phyloP scores from a whole-genome alignment of 2,888 invertebrate species.

The Boloria selene region DNA sequence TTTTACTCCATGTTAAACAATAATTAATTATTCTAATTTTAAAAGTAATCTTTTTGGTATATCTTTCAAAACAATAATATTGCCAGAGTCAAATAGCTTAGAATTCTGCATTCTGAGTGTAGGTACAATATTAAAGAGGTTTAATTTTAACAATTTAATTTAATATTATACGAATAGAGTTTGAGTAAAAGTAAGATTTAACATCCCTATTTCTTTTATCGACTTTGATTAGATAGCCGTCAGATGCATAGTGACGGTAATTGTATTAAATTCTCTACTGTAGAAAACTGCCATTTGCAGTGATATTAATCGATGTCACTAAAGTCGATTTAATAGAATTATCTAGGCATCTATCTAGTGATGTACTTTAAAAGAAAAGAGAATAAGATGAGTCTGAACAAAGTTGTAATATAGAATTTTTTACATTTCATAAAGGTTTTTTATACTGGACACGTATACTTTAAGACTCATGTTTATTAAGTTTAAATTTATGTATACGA shows the following conservation, averaged over 20 bases:
- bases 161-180: neutral
- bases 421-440: too few species aligned
- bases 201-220: slow-evolving; percentile 12
- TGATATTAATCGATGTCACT: slow-evolving; percentile 19
- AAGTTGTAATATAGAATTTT: too few species aligned
- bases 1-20: too few species aligned
- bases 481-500: neutral
- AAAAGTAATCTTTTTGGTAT: too few species aligned
- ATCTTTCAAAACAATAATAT: too few species aligned
- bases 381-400: too few species aligned
- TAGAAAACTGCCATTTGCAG: slow-evolving; percentile 13
- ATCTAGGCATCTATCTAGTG: neutral
- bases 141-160: neutral
- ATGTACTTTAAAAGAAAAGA: neutral
- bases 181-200: slow-evolving; percentile 1
- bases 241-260: slow-evolving; percentile 14
- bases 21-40: too few species aligned
- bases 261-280: slow-evolving; percentile 7
- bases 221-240: slow-evolving; percentile 13
- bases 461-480: neutral
- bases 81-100: too few species aligned
- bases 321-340: slow-evolving; percentile 10
- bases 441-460: too few species aligned
- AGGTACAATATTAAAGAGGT: too few species aligned
- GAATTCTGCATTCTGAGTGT: too few species aligned